These are phyloP conservation scores for Caprella mutica DNA, from an alignment of 2,888 invertebrate species.

Conservation along the genomic window DNA sequence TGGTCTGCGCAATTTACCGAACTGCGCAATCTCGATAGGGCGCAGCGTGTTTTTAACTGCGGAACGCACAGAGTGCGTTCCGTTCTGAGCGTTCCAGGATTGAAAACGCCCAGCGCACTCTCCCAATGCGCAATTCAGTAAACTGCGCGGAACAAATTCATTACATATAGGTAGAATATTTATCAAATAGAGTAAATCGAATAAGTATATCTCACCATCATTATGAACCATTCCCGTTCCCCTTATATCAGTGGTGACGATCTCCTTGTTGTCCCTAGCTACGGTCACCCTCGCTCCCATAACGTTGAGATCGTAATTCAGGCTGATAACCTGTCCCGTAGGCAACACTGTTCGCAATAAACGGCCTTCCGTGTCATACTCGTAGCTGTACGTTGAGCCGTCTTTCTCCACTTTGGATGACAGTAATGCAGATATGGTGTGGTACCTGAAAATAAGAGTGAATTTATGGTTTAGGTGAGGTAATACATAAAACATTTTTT, in stretches of 20 bases:
- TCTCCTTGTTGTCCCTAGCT: conserved; percentile 24
- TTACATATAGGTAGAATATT: too few species aligned
- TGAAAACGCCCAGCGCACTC: too few species aligned
- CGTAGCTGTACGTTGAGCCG: conserved; percentile 81
- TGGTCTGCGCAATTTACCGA: too few species aligned
- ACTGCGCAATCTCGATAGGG: too few species aligned
- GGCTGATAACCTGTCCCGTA: conserved; percentile 80
- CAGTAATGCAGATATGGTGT: conserved; percentile 75
- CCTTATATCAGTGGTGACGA: conserved; percentile 24
- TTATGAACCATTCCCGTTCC: conserved; percentile 25
- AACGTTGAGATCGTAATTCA: conserved; percentile 77
- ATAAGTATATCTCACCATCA: conserved; percentile 23
- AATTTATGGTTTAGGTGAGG: too few species aligned
- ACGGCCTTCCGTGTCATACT: conserved; percentile 88
- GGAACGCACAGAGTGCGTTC: too few species aligned
- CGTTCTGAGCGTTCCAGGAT: too few species aligned
- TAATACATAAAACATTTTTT: too few species aligned
- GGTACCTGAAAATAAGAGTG: conserved; percentile 86
- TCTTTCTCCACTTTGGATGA: conserved; percentile 65
- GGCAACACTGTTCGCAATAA: conserved; percentile 83
- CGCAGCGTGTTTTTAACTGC: too few species aligned
- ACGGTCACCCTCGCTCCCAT: conserved; percentile 55
- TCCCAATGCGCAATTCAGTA: too few species aligned
- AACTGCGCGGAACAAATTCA: too few species aligned
- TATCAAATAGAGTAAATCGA: too few species aligned